Evolutionary conservation across 2,113 vertebrate species (phyloP), one percentile per base, ranked within the genome.

Genomic region (Poeciliopsis occidentalis): DNA sequence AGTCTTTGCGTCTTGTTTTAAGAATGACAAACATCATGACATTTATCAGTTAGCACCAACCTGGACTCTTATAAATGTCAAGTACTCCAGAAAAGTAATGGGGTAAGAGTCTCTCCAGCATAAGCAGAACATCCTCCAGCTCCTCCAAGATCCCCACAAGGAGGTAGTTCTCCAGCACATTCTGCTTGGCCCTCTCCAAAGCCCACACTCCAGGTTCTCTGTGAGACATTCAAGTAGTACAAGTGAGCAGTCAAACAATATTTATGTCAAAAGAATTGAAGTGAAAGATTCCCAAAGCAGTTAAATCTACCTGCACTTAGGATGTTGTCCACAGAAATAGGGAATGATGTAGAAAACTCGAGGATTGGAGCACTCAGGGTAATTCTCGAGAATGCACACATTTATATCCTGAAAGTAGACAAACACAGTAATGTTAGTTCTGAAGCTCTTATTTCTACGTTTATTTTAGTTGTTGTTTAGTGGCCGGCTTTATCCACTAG

Each of bases 261-360:
- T 44, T 24, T 12, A 31, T 10, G 0, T 0, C n/a, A 64, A 76
- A 61, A 6, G 54, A 24, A 8, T 51, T 67, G 34, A 34, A 72
- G 31, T 57, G 0, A 22, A 6, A 8, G 1, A 64, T 54, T 57
- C 12, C 4, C 27, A 51, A 67, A 72, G 17, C 8, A 8, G 11
- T 31, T 31, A 13, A 27, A 44, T 60, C 88, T 95, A 98, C 97
- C 97, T 97, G 96, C 97, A 98, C 90, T 96, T 96, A 80, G 98
- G 98, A 90, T 99, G 97, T 82, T 99, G 98, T 89, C 98, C 98
- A 90, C 98, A 99, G 92, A 99, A 99, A 80, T 99, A 99, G 0
- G 98, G 98, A 60, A 99, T 98, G 87, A 99, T 99, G 94, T 99
- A 99, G 94, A 99, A 99, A 69, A 98, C 92, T 63, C 95, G 94